Evolutionary conservation across 2,113 vertebrate species (phyloP), one percentile per base, ranked within the genome.

Genomic region (Cervus canadensis): DNA sequence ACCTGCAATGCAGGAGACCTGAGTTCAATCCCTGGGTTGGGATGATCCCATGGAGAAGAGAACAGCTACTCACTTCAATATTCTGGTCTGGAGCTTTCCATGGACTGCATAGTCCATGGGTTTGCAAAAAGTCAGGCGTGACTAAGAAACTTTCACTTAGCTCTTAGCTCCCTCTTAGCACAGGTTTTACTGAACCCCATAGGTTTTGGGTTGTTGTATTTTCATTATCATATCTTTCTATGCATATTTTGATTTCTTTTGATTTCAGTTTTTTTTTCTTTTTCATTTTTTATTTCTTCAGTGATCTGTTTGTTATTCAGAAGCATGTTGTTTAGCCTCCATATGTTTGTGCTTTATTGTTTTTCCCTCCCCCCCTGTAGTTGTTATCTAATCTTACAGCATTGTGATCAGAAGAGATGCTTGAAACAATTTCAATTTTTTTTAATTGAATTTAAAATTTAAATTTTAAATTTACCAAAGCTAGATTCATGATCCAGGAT

Each of bases 291-390:
- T n/a, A 64, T 64, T n/a, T 64, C 30, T 64, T n/a, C 62, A 64
- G 15, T 64, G 30, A 64, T 64, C 15, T 64, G 3, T 64, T n/a
- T 64, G 15, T n/a, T 64, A 17, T n/a, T 64, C 62, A n/a, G 15
- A 64, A n/a, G 3, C 62, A 64, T n/a, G 62, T 17, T 64, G 15
- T 33, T 33, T 64, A n/a, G 23, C 30, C 30, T n/a, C 33, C 62
- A 64, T 64, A 64, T n/a, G 33, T n/a, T n/a, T 64, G 7, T n/a
- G 15, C 16, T 64, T 64, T n/a, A 64, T 17, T 64, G 62, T n/a
- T 30, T 33, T 16, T 16, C 8, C 1, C 1, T 0, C 7, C 28
- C 33, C 1, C 28, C 33, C 1, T 17, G 2, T 64, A n/a, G 30
- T 64, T 64, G 3, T 3, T 64, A 16, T 64, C 16, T 64, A 64